Base-by-base conservation (phyloP, 2,113 vertebrate genomes). In the Rhegmatorhina hoffmannsi region DNA sequence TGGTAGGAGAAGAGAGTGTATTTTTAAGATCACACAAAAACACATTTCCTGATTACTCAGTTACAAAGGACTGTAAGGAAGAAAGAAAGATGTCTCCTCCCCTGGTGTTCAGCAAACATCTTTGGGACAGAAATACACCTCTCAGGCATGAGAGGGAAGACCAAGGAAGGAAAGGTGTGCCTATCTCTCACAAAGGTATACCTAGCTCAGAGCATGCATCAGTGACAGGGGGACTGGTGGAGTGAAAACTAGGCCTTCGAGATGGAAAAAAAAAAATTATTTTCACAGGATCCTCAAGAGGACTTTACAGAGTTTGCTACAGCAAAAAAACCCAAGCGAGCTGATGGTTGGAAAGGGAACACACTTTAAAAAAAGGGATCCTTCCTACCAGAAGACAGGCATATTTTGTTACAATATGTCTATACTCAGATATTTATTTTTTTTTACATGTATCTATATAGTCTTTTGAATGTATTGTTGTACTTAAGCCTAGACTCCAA, bases 131-230 rank as follows among this genome's bases (percentile, higher is more conserved):
- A 82, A 90, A 59, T 69, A 7, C 6, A 4, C 15, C 14, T 67
- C 56, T 47, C 72, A n/a, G 34, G 3, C 7, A 14, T 11, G 25
- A 75, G 58, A 59, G 31, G 19, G 38, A 34, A 90, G 80, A 11
- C 4, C 26, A 29, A 31, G 43, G 13, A 82, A 19, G 11, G 26
- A 34, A 85, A 21, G 20, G 3, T 44, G 6, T 60, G 17, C 26
- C 16, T 75, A 29, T 59, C 2, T 66, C 0, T 0, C 46, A 29
- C 10, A 28, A 11, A 6, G 7, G 2, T 21, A 23, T 28, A 44
- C 9, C 19, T 28, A 74, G 17, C 44, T 40, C 26, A 47, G 49
- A 83, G 25, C 23, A 25, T 5, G 36, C 7, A 20, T 49, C 21
- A 28, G 33, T 6, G 72, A 17, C 7, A n/a, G n/a, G 7, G 24